Conservation (phyloP, 2,888 invertebrate species). For the Operophtera brumata region DNA sequence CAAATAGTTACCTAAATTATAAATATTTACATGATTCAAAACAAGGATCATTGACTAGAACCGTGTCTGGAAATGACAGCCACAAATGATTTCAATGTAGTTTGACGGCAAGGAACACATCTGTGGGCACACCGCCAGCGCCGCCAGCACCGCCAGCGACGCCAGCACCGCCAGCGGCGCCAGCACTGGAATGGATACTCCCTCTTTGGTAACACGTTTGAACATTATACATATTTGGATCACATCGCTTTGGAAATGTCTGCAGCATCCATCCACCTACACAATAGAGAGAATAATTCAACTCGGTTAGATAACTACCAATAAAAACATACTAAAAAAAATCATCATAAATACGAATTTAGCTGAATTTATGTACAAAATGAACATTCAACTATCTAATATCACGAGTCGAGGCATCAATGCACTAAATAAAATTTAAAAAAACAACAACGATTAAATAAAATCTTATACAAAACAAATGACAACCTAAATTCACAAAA, state of each 20-base stretch:
- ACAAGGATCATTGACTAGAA: conserved; percentile 77
- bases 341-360: conserved; percentile 36
- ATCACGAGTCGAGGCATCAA: conserved; percentile 66
- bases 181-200: conserved; percentile 57
- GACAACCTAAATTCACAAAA: conserved; percentile 59
- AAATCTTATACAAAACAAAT: conserved; percentile 65
- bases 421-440: conserved; percentile 71
- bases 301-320: conserved; percentile 20
- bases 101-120: neutral
- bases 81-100: conserved; percentile 24
- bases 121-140: neutral
- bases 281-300: conserved; percentile 25
- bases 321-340: conserved; percentile 37
- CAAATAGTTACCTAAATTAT: conserved; percentile 63
- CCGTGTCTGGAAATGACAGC: conserved; percentile 59
- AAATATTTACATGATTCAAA: conserved; percentile 69
- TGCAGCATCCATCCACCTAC: conserved; percentile 8
- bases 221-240: conserved; percentile 51
- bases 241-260: conserved; percentile 35
- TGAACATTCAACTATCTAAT: conserved; percentile 69
- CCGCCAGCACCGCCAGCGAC: too few relatives aligned
- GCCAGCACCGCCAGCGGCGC: neutral
- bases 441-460: conserved; percentile 72
- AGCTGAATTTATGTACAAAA: conserved; percentile 47
- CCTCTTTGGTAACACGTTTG: conserved; percentile 74